These are phyloP conservation scores for Xenotilapia caudafasciata DNA, from an alignment of 2,113 vertebrate genomes.

Conservation along the genomic window DNA sequence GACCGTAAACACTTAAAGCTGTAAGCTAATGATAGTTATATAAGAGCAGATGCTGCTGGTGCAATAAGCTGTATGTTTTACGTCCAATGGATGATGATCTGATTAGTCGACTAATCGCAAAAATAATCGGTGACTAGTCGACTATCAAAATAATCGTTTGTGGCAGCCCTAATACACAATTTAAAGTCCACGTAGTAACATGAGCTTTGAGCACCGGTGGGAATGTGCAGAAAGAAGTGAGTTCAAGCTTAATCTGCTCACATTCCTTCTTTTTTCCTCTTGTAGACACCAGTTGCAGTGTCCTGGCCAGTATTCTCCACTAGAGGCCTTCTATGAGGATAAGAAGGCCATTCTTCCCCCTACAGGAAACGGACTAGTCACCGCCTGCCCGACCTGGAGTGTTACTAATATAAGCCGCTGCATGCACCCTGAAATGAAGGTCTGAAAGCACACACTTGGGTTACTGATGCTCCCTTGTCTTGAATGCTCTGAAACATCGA, in stretches of 20 bases:
- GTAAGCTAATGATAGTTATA: no score
- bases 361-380: constrained; percentile 71
- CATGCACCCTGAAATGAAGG: constrained; percentile 99
- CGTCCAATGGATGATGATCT: no score
- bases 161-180: no score
- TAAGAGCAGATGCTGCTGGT: no score
- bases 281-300: constrained; percentile 89
- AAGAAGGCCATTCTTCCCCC: constrained; percentile 89
- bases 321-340: constrained; percentile 97
- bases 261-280: neutral
- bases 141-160: no score
- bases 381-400: constrained; percentile 79
- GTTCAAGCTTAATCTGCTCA: neutral
- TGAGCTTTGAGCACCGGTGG: neutral
- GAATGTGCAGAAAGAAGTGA: neutral
- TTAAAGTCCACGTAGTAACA: neutral
- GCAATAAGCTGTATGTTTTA: no score
- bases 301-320: constrained; percentile 91
- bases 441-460: constrained; percentile 20
- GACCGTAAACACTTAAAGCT: no score
- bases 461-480: neutral
- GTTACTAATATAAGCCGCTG: constrained; percentile 86
- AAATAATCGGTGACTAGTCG: no score
- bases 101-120: no score
- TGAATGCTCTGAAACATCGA: neutral